Conservation (phyloP, 2,797 vertebrate species). For the Cephalopachus bancanus region DNA sequence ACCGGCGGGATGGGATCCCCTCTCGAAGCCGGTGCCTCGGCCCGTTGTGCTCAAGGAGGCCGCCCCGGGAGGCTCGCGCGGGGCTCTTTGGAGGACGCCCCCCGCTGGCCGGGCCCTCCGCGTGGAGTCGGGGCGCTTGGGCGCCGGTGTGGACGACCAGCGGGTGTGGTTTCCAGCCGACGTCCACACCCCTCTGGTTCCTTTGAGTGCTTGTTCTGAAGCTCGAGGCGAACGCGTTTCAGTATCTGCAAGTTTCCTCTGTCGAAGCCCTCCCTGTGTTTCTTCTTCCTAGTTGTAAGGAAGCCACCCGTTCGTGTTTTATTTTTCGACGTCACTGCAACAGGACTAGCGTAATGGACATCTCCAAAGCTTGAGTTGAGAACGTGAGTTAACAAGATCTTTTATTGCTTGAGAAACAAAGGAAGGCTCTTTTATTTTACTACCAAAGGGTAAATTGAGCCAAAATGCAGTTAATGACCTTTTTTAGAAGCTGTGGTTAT, state of each 20-base stretch:
- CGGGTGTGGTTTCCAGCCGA: neutral
- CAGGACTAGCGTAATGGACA: neutral
- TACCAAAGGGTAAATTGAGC: neutral
- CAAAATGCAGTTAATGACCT: neutral
- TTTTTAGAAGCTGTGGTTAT: conserved; percentile 27
- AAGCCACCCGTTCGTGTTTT: neutral
- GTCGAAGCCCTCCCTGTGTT: neutral
- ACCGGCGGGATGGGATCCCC: no score
- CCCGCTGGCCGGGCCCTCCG: no score
- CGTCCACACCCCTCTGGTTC: neutral
- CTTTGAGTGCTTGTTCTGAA: neutral
- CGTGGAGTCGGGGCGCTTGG: no score
- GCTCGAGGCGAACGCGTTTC: neutral
- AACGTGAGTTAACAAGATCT: conserved; percentile 33
- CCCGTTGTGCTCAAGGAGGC: no score
- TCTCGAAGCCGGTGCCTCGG: no score
- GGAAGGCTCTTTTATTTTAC: neutral
- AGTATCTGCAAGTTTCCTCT: neutral
- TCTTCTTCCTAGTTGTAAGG: neutral
- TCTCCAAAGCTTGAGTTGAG: conserved; percentile 26
- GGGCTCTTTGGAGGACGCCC: no score
- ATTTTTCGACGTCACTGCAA: neutral
- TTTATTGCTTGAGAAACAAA: conserved; percentile 34
- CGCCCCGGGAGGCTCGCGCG: no score
- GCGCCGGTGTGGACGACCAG: no score